phyloP scores from a whole-genome alignment of 2,888 invertebrate species.

The Melinaea menophilus region DNA sequence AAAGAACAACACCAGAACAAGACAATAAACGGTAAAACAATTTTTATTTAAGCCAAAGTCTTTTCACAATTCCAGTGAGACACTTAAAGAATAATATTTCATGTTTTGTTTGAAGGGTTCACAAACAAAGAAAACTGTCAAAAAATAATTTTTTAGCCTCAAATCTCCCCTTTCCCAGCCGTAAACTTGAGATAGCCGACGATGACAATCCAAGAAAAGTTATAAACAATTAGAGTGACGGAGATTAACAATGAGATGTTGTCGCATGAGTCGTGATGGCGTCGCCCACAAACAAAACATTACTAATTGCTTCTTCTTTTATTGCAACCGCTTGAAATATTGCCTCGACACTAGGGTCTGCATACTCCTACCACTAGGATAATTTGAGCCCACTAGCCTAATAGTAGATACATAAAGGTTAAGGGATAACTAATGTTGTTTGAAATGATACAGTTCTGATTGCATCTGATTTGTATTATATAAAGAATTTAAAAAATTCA shows the following conservation, averaged over 20 bases:
- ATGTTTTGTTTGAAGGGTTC: conserved; percentile 18
- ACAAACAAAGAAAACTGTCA: conserved; percentile 25
- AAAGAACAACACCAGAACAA: neutral
- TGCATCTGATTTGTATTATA: too few relatives aligned
- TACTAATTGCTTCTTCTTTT: conserved; percentile 45
- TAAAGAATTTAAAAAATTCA: too few relatives aligned
- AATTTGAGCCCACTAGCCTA: too few relatives aligned
- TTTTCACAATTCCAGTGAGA: conserved; percentile 1
- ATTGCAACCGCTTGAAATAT: conserved; percentile 38
- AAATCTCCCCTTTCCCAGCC: conserved; percentile 19
- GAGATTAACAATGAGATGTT: conserved; percentile 43
- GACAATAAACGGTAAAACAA: neutral
- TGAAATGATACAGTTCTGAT: too few relatives aligned
- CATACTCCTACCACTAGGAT: neutral
- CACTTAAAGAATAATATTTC: conserved; percentile 18
- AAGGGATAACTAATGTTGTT: too few relatives aligned
- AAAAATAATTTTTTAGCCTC: conserved; percentile 23
- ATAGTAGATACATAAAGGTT: too few relatives aligned
- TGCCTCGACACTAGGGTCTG: conserved; percentile 27
- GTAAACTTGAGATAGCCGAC: conserved; percentile 30
- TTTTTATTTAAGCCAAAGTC: conserved; percentile 2
- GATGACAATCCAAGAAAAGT: conserved; percentile 37
- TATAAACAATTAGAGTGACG: conserved; percentile 37
- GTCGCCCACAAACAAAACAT: conserved; percentile 40
- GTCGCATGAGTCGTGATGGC: conserved; percentile 30